Base-by-base conservation (phyloP, 2,113 vertebrate genomes). In the Macrotus californicus region DNA sequence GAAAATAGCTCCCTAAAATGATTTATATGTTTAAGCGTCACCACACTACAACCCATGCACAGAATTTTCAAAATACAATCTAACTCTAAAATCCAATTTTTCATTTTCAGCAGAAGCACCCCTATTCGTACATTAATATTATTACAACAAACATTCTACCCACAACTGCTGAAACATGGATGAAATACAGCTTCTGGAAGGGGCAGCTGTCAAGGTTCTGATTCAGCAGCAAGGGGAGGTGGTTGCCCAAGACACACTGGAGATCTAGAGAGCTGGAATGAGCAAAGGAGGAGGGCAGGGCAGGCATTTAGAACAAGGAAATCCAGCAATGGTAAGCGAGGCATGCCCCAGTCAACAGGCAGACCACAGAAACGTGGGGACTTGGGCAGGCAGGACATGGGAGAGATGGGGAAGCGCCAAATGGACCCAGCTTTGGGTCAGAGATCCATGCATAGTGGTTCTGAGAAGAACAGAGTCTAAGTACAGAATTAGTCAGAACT, bases 11-110 rank as follows among this genome's bases (percentile, higher is more conserved):
- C 76, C 66, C 48, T 82, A 66, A 31, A 61, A 43, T 85, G 56
- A 43, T 26, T 34, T 31, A 34, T 50, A 10, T 89, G 19, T 26
- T 89, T 84, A 56, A 59, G 29, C 69, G 15, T 61, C 7, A 84
- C 39, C 66, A 91, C 13, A 61, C 69, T 80, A 93, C 4, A 95
- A 22, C 39, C 9, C 18, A 67, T 14, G 21, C 59, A 86, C 5
- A 89, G 43, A 96, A 31, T 88, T 96, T 76, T 85, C 69, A 92
- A 90, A 94, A 34, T 29, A 31, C 36, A 64, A 34, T 24, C 36
- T 84, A 90, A 86, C 52, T 94, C 54, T 64, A 89, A 82, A 94
- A 19, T 84, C 31, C 91, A 46, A 59, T n/a, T 88, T 66, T 89
- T 39, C 9, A 41, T 3, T 94, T 94, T 67, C 43, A 91, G 67